A percentile compares a stretch with the other conserved stretches of the same genome.
These are phyloP conservation scores for Enteromius treurensis DNA, from an alignment of 2,797 vertebrate genomes.

Conservation along the genomic window DNA sequence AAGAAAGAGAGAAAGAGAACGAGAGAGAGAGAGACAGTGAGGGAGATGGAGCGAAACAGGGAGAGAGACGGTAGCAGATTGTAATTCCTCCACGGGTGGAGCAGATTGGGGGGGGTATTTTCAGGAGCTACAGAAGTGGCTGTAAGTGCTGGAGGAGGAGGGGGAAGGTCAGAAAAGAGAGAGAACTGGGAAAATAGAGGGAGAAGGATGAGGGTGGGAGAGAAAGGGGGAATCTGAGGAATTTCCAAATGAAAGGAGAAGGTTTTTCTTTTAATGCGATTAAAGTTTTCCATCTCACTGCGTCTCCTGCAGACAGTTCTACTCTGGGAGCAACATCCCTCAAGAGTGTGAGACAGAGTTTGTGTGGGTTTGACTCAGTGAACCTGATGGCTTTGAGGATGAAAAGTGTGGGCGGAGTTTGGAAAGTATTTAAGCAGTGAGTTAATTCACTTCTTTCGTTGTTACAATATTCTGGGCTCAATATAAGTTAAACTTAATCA, in stretches of 20 bases:
- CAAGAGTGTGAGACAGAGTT: slow-evolving; percentile 33
- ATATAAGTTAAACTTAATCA: not conserved
- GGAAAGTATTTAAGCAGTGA: slow-evolving; percentile 25
- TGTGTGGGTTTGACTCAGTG: slow-evolving; percentile 42
- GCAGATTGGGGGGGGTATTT: slow-evolving; percentile 24
- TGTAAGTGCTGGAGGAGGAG: slow-evolving; percentile 61
- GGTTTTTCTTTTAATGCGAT: slow-evolving; percentile 85
- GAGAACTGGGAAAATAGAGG: slow-evolving; percentile 33
- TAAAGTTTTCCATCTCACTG: slow-evolving; percentile 86
- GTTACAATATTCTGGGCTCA: not conserved
- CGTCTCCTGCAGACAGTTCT: slow-evolving; percentile 75
- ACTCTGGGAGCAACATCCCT: slow-evolving; percentile 66
- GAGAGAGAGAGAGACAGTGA: slow-evolving; percentile 34
- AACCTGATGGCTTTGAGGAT: slow-evolving; percentile 39
- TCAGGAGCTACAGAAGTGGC: slow-evolving; percentile 70
- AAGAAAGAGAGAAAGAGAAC: slow-evolving; percentile 32
- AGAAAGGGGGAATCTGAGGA: slow-evolving; percentile 70
- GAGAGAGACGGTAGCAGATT: slow-evolving; percentile 45
- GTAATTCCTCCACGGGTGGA: slow-evolving; percentile 52
- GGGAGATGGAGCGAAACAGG: slow-evolving; percentile 45
- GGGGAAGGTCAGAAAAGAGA: slow-evolving; percentile 43
- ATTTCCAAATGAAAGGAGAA: slow-evolving; percentile 85
- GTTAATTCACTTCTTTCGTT: not conserved
- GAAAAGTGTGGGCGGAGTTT: slow-evolving; percentile 41
- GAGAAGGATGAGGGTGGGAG: slow-evolving; percentile 33